Conservation (phyloP, 2,797 vertebrate species). For the Aulostomus chinensis region DNA sequence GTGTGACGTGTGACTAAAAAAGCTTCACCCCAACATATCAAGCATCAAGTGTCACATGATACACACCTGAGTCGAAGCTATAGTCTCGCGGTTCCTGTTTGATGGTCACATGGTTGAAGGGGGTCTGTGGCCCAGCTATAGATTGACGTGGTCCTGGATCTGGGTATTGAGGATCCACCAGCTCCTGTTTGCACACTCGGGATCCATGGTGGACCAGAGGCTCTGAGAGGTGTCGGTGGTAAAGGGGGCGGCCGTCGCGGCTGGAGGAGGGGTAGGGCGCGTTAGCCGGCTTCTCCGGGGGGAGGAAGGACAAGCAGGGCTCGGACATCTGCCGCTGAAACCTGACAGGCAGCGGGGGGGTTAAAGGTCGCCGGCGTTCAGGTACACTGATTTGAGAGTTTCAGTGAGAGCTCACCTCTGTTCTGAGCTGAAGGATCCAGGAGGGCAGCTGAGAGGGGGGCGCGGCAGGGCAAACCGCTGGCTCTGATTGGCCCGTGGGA, state of each 20-base stretch:
- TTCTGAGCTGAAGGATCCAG: conserved; percentile 83
- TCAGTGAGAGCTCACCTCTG: conserved; percentile 84
- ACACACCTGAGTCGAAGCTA: conserved; percentile 87
- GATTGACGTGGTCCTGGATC: conserved; percentile 75
- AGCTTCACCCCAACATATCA: too few species aligned
- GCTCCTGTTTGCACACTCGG: conserved; percentile 91
- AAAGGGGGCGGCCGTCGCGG: conserved; percentile 80
- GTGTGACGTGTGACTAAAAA: background rate
- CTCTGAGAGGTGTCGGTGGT: conserved; percentile 92
- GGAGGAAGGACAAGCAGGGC: conserved; percentile 78
- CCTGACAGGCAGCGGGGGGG: conserved; percentile 62
- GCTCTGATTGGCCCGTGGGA: conserved; percentile 54
- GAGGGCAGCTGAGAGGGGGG: conserved; percentile 76
- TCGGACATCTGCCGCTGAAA: conserved; percentile 93
- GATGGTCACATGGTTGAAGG: conserved; percentile 86
- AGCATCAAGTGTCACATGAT: too few species aligned
- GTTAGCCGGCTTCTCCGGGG: conserved; percentile 70
- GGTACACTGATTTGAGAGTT: too few species aligned
- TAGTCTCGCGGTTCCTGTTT: conserved; percentile 95
- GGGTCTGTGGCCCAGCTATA: conserved; percentile 53
- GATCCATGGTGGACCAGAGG: conserved; percentile 80
- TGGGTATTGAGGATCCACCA: conserved; percentile 85
- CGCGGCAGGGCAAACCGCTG: conserved; percentile 83
- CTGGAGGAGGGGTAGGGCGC: conserved; percentile 74
- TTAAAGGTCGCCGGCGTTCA: too few species aligned